These are phyloP conservation scores for Micropoecilia bifurca DNA, from an alignment of 2,797 vertebrate genomes.

Conservation along the genomic window DNA sequence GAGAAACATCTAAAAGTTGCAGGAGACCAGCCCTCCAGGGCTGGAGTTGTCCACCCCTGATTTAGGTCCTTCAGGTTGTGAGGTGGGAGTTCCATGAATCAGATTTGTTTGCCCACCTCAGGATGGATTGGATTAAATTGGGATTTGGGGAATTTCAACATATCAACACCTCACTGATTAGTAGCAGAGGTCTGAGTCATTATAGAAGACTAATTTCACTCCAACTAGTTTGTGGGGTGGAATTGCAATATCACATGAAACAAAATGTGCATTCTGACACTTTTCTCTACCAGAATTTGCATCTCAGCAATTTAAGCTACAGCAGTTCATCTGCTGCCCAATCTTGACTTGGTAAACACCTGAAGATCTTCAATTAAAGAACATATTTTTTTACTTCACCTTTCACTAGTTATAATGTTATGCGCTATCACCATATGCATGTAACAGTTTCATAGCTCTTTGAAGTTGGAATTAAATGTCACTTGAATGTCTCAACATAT, in stretches of 20 bases:
- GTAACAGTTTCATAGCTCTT: not conserved
- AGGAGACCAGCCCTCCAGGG: no score
- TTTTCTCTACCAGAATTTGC: not conserved
- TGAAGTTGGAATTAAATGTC: conserved; percentile 1
- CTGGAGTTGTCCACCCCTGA: no score
- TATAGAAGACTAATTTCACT: not conserved
- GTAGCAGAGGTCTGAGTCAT: not conserved
- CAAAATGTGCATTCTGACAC: not conserved
- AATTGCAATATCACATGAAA: not conserved
- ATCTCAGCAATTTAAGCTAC: not conserved
- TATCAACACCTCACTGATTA: not conserved
- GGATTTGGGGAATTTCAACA: not conserved
- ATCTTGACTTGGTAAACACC: not conserved
- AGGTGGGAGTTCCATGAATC: not conserved
- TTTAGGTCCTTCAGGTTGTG: not conserved
- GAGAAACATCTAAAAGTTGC: no score
- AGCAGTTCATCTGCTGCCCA: not conserved
- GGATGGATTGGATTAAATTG: not conserved
- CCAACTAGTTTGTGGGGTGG: not conserved
- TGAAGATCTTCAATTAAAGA: not conserved
- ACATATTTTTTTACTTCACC: not conserved
- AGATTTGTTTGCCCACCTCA: not conserved
- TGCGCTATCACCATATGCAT: not conserved
- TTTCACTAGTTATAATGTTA: not conserved
- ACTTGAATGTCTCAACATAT: conserved; percentile 5